phyloP scores from a whole-genome alignment of 2,888 invertebrate genomes.

The Drosophila lutescens region DNA sequence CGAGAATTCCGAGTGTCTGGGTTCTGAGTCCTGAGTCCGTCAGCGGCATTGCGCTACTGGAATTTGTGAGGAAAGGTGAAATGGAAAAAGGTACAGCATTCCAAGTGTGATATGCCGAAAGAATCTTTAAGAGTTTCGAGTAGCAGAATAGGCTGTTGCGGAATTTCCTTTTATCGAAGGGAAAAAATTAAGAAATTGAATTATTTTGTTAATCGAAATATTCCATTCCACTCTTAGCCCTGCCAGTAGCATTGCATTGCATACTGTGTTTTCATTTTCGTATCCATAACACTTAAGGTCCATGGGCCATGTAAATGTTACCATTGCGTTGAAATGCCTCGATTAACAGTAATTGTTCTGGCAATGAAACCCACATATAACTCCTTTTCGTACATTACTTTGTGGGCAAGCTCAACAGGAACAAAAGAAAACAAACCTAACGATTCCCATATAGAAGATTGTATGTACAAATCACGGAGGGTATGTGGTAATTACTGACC shows the following conservation, averaged over 20 bases:
- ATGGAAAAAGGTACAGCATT: slow-evolving; percentile 19
- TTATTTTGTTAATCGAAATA: slow-evolving; percentile 2
- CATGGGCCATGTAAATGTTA: slow-evolving; percentile 8
- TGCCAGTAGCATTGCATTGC: neutral
- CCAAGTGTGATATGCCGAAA: neutral
- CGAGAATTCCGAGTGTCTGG: slow-evolving; percentile 11
- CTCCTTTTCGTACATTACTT: neutral
- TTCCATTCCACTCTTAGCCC: neutral
- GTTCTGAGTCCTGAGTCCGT: neutral
- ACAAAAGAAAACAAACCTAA: too few species aligned
- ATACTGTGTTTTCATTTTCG: neutral
- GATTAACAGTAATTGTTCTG: slow-evolving; percentile 17
- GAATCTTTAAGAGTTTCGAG: neutral
- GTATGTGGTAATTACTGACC: neutral
- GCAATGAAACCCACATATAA: slow-evolving; percentile 16
- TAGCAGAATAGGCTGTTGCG: neutral
- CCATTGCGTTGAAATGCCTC: slow-evolving; percentile 12
- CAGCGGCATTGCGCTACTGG: slow-evolving; percentile 1
- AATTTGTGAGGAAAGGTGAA: slow-evolving; percentile 11
- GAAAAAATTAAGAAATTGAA: neutral
- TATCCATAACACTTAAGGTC: neutral
- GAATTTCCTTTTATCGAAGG: neutral
- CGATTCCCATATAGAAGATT: too few species aligned
- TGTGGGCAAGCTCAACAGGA: neutral
- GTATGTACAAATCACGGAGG: neutral